Conservation (phyloP, 2,113 vertebrate species). For the Myodes glareolus region DNA sequence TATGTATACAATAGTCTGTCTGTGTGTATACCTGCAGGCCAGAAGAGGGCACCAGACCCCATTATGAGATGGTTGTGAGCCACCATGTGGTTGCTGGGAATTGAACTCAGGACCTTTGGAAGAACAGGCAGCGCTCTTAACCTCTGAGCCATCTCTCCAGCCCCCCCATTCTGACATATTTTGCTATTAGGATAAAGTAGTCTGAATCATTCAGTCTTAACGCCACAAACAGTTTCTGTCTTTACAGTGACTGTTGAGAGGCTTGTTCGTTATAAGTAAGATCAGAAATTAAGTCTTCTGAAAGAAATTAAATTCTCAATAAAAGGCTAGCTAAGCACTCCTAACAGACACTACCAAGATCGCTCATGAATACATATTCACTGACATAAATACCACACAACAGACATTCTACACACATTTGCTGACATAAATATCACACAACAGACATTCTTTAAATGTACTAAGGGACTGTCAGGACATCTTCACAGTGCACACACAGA, state of each 20-base stretch:
- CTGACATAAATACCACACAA: background rate
- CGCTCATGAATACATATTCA: background rate
- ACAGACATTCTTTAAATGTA: background rate
- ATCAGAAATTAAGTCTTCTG: conserved; percentile 59
- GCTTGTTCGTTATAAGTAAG: conserved; percentile 45
- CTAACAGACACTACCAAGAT: conserved; percentile 3
- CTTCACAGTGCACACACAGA: background rate
- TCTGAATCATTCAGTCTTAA: conserved; percentile 53
- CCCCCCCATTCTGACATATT: conserved; percentile 1
- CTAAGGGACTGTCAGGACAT: background rate
- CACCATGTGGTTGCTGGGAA: too few relatives aligned
- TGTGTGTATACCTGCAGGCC: too few relatives aligned
- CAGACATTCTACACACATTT: background rate
- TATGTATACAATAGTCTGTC: too few relatives aligned
- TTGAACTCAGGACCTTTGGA: too few relatives aligned
- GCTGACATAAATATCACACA: background rate
- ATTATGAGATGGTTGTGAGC: too few relatives aligned
- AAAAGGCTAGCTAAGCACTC: conserved; percentile 43
- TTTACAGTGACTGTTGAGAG: conserved; percentile 50
- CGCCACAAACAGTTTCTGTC: conserved; percentile 37
- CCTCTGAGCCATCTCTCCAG: too few relatives aligned
- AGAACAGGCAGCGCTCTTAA: too few relatives aligned
- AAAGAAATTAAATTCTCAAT: conserved; percentile 66
- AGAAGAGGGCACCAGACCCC: too few relatives aligned
- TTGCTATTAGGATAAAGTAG: conserved; percentile 42